phyloP scores from a whole-genome alignment of 2,888 invertebrate genomes.

The Mythimna pallens region DNA sequence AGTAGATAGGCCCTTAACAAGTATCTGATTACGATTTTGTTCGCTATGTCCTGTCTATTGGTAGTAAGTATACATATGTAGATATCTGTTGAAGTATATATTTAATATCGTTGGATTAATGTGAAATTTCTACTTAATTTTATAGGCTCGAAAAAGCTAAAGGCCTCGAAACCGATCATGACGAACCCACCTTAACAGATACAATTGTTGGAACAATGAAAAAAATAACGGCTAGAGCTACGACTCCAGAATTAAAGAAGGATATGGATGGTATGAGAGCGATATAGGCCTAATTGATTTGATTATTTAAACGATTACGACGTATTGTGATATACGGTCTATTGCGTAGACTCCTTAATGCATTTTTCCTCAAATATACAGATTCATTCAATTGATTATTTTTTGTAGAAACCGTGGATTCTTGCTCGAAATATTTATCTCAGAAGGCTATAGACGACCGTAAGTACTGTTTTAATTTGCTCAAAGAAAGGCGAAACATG shows the following conservation, averaged over 20 bases:
- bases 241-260: slow-evolving; percentile 71
- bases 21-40: too few species aligned
- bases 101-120: not conserved
- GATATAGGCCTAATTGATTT: too few species aligned
- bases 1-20: too few species aligned
- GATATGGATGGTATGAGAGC: slow-evolving; percentile 78
- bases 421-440: slow-evolving; percentile 80
- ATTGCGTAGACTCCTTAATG: too few species aligned
- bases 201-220: slow-evolving; percentile 72
- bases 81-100: too few species aligned
- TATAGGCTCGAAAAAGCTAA: slow-evolving; percentile 76
- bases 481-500: not conserved
- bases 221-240: slow-evolving; percentile 65
- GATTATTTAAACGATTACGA: too few species aligned
- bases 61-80: too few species aligned
- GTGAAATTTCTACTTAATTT: not conserved
- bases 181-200: slow-evolving; percentile 80
- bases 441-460: slow-evolving; percentile 79
- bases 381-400: not conserved
- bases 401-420: slow-evolving; percentile 78
- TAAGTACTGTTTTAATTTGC: slow-evolving; percentile 63
- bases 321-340: not conserved
- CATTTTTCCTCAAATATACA: too few species aligned
- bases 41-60: too few species aligned
- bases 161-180: slow-evolving; percentile 78